Base-by-base conservation (phyloP, 2,113 vertebrate genomes). In the Solea solea region DNA sequence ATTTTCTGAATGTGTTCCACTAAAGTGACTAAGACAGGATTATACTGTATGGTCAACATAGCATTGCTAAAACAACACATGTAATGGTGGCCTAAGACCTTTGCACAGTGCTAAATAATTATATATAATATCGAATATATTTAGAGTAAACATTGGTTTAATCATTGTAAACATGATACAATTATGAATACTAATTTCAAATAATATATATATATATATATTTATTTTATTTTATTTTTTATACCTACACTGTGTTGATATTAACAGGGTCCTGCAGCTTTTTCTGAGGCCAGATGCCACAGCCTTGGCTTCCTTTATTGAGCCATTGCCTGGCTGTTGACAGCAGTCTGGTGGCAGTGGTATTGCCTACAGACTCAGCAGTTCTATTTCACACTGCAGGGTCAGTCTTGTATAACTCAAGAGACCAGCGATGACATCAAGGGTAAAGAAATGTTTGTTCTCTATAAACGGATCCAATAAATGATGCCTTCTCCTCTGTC, bases 391-490 rank as follows among this genome's bases (percentile, higher is more conserved):
- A 57, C 71, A 59, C 50, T 60, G 69, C 72, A 80, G 72, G 80
- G 81, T 88, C 80, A 67, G 55, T 57, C 62, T 85, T 54, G 51
- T 87, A 91, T 81, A 83, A 79, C 62, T 84, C 66, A 39, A 52
- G 54, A 70, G 61, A 71, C 69, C 55, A 25, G 45, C 78, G 61
- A 50, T 42, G 73, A 77, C 71, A 78, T 70, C 63, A 75, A 86
- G 82, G 72, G 69, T 64, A 68, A 69, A 69, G 64, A 85, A 74
- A 86, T 89, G 77, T 87, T 84, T 88, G 81, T 72, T 73, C 73
- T 73, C 69, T 60, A 69, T 83, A 77, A 84, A 81, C 55, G 2
- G 56, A 78, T 70, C 62, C 61, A 72, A 81, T 85, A 86, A 85
- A 81, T 34, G 66, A 75, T 46, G 63, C 60, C 71, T 61, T 64